These are phyloP conservation scores for Propithecus coquereli DNA, from an alignment of 2,113 vertebrate genomes.

Conservation along the genomic window DNA sequence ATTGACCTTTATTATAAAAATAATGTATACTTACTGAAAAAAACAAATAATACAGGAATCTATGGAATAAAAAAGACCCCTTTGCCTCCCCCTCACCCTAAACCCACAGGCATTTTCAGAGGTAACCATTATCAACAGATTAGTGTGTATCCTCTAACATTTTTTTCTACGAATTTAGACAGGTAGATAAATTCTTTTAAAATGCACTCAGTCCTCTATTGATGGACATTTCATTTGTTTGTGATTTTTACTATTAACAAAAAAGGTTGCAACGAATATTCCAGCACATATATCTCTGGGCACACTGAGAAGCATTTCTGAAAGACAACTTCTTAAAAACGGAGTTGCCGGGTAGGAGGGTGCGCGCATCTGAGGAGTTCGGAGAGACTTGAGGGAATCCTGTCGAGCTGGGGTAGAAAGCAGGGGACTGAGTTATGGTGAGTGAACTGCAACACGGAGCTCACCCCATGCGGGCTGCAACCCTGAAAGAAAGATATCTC, in stretches of 20 bases:
- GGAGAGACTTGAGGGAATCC: not conserved
- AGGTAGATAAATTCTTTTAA: not conserved
- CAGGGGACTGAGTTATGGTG: not conserved
- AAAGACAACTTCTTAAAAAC: not conserved
- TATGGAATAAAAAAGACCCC: not conserved
- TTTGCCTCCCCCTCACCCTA: not conserved
- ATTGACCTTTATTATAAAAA: not conserved
- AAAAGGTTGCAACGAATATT: not conserved
- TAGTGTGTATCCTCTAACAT: not conserved
- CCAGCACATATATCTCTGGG: not conserved
- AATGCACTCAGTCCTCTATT: not conserved
- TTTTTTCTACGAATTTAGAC: not conserved
- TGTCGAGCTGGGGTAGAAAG: not conserved
- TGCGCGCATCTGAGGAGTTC: not conserved
- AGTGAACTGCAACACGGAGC: not conserved
- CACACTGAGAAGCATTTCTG: not conserved
- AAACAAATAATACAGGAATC: not conserved
- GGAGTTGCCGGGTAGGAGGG: not conserved
- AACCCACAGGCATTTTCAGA: not conserved
- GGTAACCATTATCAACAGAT: not conserved
- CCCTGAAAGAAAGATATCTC: not conserved
- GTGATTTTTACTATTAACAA: not conserved
- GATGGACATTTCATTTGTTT: not conserved
- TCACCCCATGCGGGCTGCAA: not conserved
- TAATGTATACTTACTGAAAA: not conserved